Percentiles rank a stretch among this genome's conserved stretches.
phyloP scores from a whole-genome alignment of 2,888 invertebrate species.

The Masnerella sp. region DNA sequence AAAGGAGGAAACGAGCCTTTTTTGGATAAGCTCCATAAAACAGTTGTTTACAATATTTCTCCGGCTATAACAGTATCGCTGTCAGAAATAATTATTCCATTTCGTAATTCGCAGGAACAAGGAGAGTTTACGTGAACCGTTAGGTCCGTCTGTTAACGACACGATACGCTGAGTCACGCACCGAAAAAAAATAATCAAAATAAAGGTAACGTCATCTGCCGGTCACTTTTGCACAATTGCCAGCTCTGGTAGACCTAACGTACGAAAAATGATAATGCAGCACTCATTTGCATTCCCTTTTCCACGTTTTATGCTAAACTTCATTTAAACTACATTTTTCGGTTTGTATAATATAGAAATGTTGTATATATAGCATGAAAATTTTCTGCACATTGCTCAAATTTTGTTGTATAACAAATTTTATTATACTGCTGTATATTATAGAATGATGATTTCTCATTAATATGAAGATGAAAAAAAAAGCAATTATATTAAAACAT shows the following conservation, averaged over 20 bases:
- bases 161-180: conserved; percentile 32
- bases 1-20: conserved; percentile 32
- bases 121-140: conserved; percentile 41
- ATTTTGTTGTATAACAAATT: too few species aligned
- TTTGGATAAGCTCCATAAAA: conserved; percentile 36
- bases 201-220: conserved; percentile 26
- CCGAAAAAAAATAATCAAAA: conserved; percentile 21
- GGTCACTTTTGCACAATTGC: conserved; percentile 14
- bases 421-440: too few species aligned
- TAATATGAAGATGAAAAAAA: too few species aligned
- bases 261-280: conserved; percentile 11
- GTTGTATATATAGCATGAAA: too few species aligned
- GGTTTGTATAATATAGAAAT: too few species aligned
- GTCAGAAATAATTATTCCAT: conserved; percentile 57
- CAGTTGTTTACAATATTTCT: conserved; percentile 38
- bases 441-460: too few species aligned
- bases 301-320: too few species aligned
- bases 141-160: conserved; percentile 29
- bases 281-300: conserved; percentile 24
- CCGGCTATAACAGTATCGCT: conserved; percentile 43
- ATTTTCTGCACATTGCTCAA: too few species aligned
- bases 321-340: too few species aligned
- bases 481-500: too few species aligned
- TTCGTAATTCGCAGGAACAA: conserved; percentile 41
- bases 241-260: too few species aligned